Evolutionary conservation across 2,797 vertebrate genomes (phyloP).

Genomic region (Pseudochaenichthys georgianus): DNA sequence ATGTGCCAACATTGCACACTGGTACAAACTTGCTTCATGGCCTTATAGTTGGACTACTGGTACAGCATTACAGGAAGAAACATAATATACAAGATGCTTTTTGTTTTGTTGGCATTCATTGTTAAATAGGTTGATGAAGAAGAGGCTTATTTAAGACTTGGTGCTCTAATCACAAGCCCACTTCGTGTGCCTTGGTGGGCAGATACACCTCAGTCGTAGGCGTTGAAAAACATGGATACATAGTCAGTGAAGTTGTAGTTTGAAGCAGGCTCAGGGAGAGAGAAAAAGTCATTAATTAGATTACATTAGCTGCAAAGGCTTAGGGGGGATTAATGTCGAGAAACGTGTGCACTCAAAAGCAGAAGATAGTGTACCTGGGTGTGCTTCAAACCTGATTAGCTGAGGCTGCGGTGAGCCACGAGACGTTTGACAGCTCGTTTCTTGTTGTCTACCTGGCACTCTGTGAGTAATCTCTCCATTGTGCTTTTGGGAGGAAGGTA

Average conservation of each 20-base stretch:
- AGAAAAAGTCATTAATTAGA: constrained; percentile 84
- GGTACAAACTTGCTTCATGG: not conserved
- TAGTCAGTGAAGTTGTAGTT: constrained; percentile 54
- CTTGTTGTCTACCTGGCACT: constrained; percentile 83
- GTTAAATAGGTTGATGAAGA: constrained; percentile 15
- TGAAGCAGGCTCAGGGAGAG: constrained; percentile 46
- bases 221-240: constrained; percentile 25
- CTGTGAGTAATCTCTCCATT: constrained; percentile 83
- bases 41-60: not conserved
- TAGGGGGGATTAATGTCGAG: constrained; percentile 83
- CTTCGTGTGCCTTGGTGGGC: not conserved
- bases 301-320: constrained; percentile 84
- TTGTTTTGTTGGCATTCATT: not conserved
- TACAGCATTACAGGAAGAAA: not conserved
- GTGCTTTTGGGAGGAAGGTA: constrained; percentile 71
- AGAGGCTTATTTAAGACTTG: not conserved
- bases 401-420: constrained; percentile 52
- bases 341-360: constrained; percentile 75
- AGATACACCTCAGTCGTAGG: not conserved
- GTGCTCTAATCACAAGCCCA: not conserved
- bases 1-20: not conserved
- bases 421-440: constrained; percentile 65
- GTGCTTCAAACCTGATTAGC: constrained; percentile 77
- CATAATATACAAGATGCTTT: not conserved
- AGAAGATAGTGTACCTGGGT: constrained; percentile 81